Base-by-base conservation (phyloP, 2,888 invertebrate species). In the Andrena marginata region DNA sequence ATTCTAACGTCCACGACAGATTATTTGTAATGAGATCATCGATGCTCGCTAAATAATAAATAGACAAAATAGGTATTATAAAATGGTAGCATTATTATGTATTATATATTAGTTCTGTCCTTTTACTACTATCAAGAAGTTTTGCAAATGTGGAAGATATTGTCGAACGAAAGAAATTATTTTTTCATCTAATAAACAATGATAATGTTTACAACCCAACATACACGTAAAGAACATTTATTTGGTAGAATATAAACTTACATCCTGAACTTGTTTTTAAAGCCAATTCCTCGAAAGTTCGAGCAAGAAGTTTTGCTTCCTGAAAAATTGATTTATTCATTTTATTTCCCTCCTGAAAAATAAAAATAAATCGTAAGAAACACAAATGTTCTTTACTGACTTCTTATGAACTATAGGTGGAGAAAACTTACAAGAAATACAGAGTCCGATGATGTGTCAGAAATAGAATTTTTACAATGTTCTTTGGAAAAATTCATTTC, bases 271-370 rank as follows among this genome's bases (percentile, higher is more conserved):
- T 84, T n/a, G 89, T 82, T 63, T 84, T 89, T 29, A 75, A 49
- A 23, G 92, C 90, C 51, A 92, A 81, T 72, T 93, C 91, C 68
- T 91, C 90, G 74, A 93, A 92, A 31, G 89, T 90, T 80, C 80
- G 89, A 6, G 93, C 91, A 70, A 93, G 85, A 68, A 59, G 62
- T 77, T 87, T 92, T 2, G 92, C 93, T 83, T 93, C 92, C 16
- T 83, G 77, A 13, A 87, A 72, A 85, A 92, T 91, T 2, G 88
- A 89, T 35, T 86, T 84, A 71, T 90, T 77, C 10, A 85, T 72
- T 68, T 60, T 77, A 82, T 60, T 70, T 56, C 8, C 72, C 26
- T 81, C 74, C 84, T 84, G 31, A 7, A 76, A 79, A 69, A 31
- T 48, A 59, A 70, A 20, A 13, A 56, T 20, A 56, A 56, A 10